These are phyloP conservation scores for Megaceryle alcyon DNA, from an alignment of 2,797 vertebrate species.

Conservation along the genomic window DNA sequence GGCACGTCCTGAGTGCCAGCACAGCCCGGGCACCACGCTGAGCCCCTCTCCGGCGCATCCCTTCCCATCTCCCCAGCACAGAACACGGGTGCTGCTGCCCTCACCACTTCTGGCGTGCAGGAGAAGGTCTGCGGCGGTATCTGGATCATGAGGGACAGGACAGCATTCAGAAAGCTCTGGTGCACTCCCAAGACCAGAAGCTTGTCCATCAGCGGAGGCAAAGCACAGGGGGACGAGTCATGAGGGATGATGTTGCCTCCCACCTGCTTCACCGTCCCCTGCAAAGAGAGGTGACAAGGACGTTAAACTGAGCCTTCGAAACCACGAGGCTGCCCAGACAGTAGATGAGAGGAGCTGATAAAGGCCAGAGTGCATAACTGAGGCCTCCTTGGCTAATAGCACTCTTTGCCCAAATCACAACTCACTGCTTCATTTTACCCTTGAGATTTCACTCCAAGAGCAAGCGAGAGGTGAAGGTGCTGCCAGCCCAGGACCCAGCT, in stretches of 20 bases:
- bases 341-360: background rate
- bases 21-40: background rate
- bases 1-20: fast-evolving
- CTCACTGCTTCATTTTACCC: background rate
- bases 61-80: fast-evolving
- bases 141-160: background rate
- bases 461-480: fast-evolving
- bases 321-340: fast-evolving
- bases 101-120: background rate
- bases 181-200: background rate
- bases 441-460: background rate
- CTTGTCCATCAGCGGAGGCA: background rate
- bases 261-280: slow-evolving; percentile 5
- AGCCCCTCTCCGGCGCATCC: background rate
- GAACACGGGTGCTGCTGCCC: background rate
- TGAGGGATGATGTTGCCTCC: slow-evolving; percentile 50
- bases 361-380: fast-evolving
- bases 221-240: background rate
- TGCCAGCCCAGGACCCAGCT: background rate
- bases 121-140: background rate
- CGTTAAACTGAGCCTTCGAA: fast-evolving
- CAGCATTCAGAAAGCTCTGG: background rate
- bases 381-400: background rate
- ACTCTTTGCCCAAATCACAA: background rate
- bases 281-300: background rate